phyloP scores from a whole-genome alignment of 2,113 vertebrate species.

The Sigmodon hispidus region DNA sequence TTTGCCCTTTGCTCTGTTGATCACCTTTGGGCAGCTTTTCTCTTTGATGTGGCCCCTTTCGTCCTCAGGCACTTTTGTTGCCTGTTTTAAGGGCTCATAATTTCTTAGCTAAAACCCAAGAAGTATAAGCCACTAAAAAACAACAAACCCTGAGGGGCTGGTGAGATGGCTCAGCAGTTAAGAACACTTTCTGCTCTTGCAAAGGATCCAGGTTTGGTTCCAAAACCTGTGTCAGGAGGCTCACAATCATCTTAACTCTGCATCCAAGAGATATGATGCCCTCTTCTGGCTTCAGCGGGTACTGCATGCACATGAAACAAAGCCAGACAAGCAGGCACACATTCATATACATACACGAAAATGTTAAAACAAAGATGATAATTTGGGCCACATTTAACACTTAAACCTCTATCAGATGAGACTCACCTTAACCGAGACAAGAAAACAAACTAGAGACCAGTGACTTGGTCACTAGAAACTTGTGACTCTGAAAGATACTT shows the following conservation, averaged over 20 bases:
- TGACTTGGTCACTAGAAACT: too few species aligned
- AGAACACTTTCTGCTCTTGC: not conserved
- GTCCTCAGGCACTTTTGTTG: not conserved
- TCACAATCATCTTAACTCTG: not conserved
- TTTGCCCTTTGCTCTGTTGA: not conserved
- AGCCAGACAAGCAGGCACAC: not conserved
- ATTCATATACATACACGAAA: not conserved
- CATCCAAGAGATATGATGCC: not conserved
- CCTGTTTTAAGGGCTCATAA: not conserved
- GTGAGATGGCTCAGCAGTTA: not conserved
- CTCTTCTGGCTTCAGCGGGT: not conserved
- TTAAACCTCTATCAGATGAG: not conserved
- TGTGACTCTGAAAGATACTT: not conserved
- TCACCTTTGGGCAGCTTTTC: not conserved
- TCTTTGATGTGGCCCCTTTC: not conserved
- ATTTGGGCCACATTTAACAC: not conserved
- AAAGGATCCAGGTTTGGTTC: not conserved
- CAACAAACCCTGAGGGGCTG: not conserved
- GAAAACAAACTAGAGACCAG: slow-evolving; percentile 19
- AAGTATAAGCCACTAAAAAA: not conserved
- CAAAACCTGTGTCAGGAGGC: not conserved
- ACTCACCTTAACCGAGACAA: not conserved
- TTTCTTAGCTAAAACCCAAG: not conserved
- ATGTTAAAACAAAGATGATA: not conserved
- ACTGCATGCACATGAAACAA: not conserved